Evolutionary conservation across 2,797 vertebrate genomes (phyloP), one percentile per base, ranked within the genome.

Genomic region (Melanotaenia trifasciata): DNA sequence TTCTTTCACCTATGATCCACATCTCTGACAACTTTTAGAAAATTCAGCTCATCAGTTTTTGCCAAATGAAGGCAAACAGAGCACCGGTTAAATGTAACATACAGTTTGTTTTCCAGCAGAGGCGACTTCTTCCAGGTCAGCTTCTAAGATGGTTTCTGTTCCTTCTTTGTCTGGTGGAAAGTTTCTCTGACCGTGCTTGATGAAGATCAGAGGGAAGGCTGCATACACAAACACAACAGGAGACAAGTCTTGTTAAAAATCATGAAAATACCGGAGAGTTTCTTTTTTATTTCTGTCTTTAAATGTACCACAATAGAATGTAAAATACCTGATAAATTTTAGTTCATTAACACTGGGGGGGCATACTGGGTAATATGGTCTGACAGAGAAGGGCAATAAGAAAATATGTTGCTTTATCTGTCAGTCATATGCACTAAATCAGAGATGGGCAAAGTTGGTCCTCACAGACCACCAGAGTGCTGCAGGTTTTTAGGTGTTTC

Each of bases 151-250:
- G 0, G 78, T 33, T 26, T 85, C 86, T 0, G 78, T 76, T 24
- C 70, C 78, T 1, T 79, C 72, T 70, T 62, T 88, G 67, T 89
- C 82, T 1, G 0, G 33, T 1, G 74, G 51, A 35, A 36, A 58
- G 35, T 74, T 81, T 40, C 50, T 89, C 24, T 90, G 82, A 62
- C 91, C 85, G 40, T 60, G 84, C 58, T 92, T 95, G 45, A 91
- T 76, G 75, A 94, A 89, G 63, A 93, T 75, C 53, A 94, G 86
- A 10, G 94, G 94, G 51, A 95, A 87, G 0, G 93, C 95, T 95
- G 66, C 47, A 56, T 12, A 58, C 38, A 68, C 38, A 64, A 14
- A 67, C 1, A 58, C 13, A 63, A 20, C 36, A 47, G 38, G 8
- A 64, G 56, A 18, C 22, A 20, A 16, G 10, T 36, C 13, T 30